Evolutionary conservation across 1,140 invertebrate species (phyloP).

Genomic region (Drosophila asahinai): DNA sequence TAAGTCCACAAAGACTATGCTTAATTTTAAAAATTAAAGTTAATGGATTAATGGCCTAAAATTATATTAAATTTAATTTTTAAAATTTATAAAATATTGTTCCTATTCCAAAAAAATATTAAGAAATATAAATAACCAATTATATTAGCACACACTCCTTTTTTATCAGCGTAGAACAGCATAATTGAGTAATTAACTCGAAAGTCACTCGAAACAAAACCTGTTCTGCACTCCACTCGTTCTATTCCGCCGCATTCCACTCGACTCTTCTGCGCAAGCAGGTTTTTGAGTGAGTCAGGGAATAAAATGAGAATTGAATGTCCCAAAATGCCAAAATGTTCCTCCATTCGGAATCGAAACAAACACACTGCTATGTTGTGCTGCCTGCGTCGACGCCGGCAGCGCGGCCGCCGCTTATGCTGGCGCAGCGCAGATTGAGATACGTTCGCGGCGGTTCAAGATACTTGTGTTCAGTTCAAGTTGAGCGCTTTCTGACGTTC

Average conservation of each 20-base stretch:
- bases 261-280: conserved; percentile 44
- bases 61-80: too few relatives aligned
- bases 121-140: not conserved
- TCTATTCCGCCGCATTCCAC: conserved; percentile 2
- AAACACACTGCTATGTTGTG: conserved; percentile 23
- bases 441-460: conserved; percentile 56
- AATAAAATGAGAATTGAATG: conserved; percentile 21
- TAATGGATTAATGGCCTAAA: too few relatives aligned
- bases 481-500: conserved; percentile 77
- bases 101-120: not conserved
- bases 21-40: too few relatives aligned
- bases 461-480: conserved; percentile 69
- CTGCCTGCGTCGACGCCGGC: conserved; percentile 29
- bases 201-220: conserved; percentile 66
- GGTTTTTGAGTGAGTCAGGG: conserved; percentile 52
- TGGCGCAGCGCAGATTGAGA: conserved; percentile 53
- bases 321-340: conserved; percentile 3
- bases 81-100: not conserved
- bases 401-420: conserved; percentile 47
- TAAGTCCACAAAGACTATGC: too few relatives aligned
- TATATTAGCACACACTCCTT: not conserved
- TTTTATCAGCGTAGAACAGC: conserved; percentile 34
- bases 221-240: conserved; percentile 58
- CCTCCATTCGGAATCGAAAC: conserved; percentile 20
- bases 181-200: conserved; percentile 80